Evolutionary conservation across 1,140 invertebrate genomes (phyloP).

Genomic region (Vanessa tameamea): DNA sequence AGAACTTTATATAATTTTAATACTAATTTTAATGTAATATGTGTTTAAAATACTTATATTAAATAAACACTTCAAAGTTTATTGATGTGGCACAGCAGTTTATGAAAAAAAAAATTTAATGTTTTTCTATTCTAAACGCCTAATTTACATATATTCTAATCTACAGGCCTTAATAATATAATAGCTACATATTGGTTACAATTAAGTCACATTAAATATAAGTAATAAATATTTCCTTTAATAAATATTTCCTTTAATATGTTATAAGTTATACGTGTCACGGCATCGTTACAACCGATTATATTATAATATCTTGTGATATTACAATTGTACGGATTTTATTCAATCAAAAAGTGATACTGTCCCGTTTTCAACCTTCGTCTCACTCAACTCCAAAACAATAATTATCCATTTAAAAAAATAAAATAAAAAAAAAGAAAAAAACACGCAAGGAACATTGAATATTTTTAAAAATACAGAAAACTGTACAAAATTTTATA

Average conservation of each 20-base stretch:
- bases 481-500: no score
- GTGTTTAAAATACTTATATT: neutral
- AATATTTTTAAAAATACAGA: no score
- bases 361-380: no score
- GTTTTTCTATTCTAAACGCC: neutral
- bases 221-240: neutral
- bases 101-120: conserved; percentile 7
- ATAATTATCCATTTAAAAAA: no score
- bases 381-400: no score
- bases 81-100: conserved; percentile 70
- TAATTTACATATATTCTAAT: neutral
- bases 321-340: no score
- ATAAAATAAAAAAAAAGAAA: no score
- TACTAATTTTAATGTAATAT: neutral
- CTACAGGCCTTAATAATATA: neutral
- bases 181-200: neutral
- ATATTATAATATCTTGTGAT: no score
- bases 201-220: neutral
- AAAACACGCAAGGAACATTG: no score
- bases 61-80: conserved; percentile 39
- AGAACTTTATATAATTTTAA: neutral
- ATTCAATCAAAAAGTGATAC: no score
- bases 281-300: no score
- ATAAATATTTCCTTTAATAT: neutral
- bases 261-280: neutral